Percentiles rank a stretch among this genome's conserved stretches.
Conservation (phyloP, 2,113 vertebrate genomes). For the Melanerpes aurifrons region DNA sequence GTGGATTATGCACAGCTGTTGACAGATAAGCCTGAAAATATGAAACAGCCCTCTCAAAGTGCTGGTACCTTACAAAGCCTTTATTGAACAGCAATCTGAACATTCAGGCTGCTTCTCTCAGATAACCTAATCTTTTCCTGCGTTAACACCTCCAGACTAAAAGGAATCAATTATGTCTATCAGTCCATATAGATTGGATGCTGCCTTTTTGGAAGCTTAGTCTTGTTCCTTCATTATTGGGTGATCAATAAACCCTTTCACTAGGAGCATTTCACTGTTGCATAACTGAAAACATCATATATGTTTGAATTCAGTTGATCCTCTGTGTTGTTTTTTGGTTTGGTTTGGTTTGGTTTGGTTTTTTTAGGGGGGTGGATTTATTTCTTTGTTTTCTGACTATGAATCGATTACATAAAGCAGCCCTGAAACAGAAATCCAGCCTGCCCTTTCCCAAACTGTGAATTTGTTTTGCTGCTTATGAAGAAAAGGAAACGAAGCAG, state of each 20-base stretch:
- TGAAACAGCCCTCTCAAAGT: constrained; percentile 6
- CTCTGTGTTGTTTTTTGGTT: not conserved
- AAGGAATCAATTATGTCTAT: constrained; percentile 44
- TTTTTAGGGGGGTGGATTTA: not conserved
- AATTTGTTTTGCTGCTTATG: not conserved
- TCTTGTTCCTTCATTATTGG: constrained; percentile 53
- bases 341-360: too few species aligned
- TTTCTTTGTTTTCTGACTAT: not conserved
- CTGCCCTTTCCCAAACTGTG: constrained; percentile 1
- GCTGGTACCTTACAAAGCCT: constrained; percentile 6
- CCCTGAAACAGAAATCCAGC: constrained; percentile 20
- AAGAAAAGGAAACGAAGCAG: not conserved
- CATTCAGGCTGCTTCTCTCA: constrained; percentile 23
- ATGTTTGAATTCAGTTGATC: constrained; percentile 52
- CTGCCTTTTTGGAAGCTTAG: constrained; percentile 29
- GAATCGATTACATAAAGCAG: constrained; percentile 57
- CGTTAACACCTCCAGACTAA: constrained; percentile 31
- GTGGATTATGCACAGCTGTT: constrained; percentile 44
- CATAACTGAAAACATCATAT: not conserved
- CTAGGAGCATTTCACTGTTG: not conserved
- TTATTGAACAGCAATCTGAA: constrained; percentile 52
- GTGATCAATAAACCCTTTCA: constrained; percentile 63
- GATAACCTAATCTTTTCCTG: constrained; percentile 58
- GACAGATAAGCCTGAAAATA: constrained; percentile 55
- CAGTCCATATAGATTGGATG: constrained; percentile 27